These are phyloP conservation scores for Urophycis tenuis DNA, from an alignment of 2,797 vertebrate genomes.

Conservation along the genomic window DNA sequence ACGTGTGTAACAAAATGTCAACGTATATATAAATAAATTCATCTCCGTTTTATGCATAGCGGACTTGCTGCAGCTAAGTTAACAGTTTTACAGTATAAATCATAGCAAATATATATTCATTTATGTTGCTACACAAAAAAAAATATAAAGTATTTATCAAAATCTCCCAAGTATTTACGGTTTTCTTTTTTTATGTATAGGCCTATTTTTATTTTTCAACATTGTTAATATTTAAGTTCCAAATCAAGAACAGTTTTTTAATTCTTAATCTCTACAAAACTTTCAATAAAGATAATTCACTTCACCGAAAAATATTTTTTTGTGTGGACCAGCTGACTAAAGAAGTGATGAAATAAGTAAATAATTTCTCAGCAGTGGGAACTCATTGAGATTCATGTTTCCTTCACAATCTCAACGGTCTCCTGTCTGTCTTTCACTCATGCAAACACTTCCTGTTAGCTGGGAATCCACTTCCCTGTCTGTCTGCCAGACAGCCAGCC, in stretches of 20 bases:
- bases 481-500: conserved; percentile 55
- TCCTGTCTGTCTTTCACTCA: neutral
- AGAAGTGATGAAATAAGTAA: neutral
- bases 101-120: conserved; percentile 56
- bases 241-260: neutral
- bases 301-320: neutral
- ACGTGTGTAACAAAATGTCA: conserved; percentile 51
- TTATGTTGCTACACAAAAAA: conserved; percentile 62
- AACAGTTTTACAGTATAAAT: conserved; percentile 42
- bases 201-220: conserved; percentile 45
- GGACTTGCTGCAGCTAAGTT: conserved; percentile 36
- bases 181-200: conserved; percentile 52
- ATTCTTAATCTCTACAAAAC: neutral
- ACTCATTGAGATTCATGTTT: neutral
- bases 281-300: neutral
- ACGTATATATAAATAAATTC: conserved; percentile 48
- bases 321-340: neutral
- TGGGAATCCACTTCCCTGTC: conserved; percentile 47
- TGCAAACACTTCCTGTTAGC: conserved; percentile 9
- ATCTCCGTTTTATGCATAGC: conserved; percentile 43
- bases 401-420: neutral
- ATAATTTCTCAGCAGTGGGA: neutral
- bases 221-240: neutral
- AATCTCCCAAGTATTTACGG: conserved; percentile 45
- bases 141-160: conserved; percentile 59